Evolutionary conservation across 2,888 invertebrate genomes (phyloP), one percentile per base, ranked within the genome.

Genomic region (Griposia aprilina): DNA sequence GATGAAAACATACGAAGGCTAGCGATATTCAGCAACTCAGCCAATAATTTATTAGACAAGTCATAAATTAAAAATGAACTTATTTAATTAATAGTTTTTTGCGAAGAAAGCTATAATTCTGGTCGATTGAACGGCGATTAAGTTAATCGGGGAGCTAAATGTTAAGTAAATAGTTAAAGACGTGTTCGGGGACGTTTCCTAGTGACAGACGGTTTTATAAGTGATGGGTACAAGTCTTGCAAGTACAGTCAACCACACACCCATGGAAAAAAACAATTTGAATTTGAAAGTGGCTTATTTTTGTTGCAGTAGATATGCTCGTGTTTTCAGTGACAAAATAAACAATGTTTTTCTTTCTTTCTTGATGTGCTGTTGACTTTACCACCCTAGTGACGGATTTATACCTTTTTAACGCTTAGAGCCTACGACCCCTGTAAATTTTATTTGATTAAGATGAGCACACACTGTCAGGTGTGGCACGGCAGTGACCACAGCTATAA

Each of bases 71-170:
- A 52, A 75, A 76, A 60, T 59, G 55, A 68, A 71, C 67, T 71
- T 72, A 69, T 65, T 81, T 74, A 72, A 72, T 69, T 73, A 50
- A 13, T 52, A 20, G 36, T 79, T 83, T 83, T 86, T 83, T 86
- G 20, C 45, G 60, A 62, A 66, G 71, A 78, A 62, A 83, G 65
- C 60, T 52, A 78, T 75, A 78, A 66, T 59, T 86, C 48, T 69
- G 60, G 63, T 62, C 62, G 0, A n/a, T 62, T 74, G 50, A 77
- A 59, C 23, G 57, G 55, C 23, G 57, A 75, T 75, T 72, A 84
- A 79, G 30, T 85, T 77, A 45, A 75, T 59, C 59, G 48, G 1
- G 41, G 10, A 45, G 48, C n/a, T 30, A 68, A 50, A 74, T 77
- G 82, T 77, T 67, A 70, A 76, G 26, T 83, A 71, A 68, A 81